These are phyloP conservation scores for Cheiracanthium punctorium DNA, from an alignment of 2,888 invertebrate genomes.

Conservation along the genomic window DNA sequence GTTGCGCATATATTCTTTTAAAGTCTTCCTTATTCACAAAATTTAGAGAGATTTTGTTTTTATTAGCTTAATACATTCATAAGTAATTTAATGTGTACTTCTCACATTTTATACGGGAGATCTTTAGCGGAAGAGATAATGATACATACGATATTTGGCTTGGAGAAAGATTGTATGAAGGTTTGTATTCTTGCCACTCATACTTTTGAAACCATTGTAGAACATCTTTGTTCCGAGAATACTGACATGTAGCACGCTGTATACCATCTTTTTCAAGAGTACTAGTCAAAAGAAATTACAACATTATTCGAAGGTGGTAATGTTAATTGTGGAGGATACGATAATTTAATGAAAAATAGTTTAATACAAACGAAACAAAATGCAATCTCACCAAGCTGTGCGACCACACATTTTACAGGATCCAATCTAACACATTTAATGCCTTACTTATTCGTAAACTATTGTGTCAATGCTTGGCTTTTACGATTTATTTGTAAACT, in stretches of 20 bases:
- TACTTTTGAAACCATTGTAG: constrained; percentile 48
- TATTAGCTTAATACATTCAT: too few species aligned
- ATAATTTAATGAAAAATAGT: neutral
- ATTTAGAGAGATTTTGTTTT: too few species aligned
- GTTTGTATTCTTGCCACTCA: constrained; percentile 47
- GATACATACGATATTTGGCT: constrained; percentile 45
- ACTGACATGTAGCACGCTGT: constrained; percentile 41
- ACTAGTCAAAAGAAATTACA: constrained; percentile 10
- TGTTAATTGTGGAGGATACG: neutral
- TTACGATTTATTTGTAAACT: too few species aligned
- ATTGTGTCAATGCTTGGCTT: too few species aligned
- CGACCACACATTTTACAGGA: constrained; percentile 65
- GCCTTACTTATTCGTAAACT: too few species aligned
- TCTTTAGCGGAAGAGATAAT: neutral
- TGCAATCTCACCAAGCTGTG: constrained; percentile 46
- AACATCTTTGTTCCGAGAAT: constrained; percentile 37
- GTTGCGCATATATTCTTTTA: too few species aligned
- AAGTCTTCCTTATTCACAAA: too few species aligned
- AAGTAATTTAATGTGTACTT: too few species aligned
- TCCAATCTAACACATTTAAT: too few species aligned
- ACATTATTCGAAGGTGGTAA: too few species aligned
- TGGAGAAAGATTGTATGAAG: constrained; percentile 49
- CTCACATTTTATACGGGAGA: too few species aligned
- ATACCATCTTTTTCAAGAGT: constrained; percentile 47
- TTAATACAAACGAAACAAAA: neutral